These are phyloP conservation scores for Orchesella cincta DNA, from an alignment of 1,140 invertebrate species.

Conservation along the genomic window DNA sequence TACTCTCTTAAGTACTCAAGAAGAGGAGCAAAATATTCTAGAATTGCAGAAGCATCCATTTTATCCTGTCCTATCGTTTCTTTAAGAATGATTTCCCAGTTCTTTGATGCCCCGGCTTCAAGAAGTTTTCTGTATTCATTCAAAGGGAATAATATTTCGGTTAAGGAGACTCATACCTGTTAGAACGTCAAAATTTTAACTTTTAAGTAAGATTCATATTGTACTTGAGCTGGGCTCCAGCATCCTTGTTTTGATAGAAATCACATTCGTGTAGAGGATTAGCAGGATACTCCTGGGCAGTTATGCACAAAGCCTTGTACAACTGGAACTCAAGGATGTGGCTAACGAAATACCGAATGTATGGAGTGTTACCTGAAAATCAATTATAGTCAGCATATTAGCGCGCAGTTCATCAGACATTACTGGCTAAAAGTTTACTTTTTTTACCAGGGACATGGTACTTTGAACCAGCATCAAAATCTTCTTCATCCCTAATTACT, in stretches of 20 bases:
- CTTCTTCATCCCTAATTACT: conserved; percentile 76
- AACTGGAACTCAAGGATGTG: conserved; percentile 90
- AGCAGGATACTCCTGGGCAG: conserved; percentile 69
- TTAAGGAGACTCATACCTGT: no score
- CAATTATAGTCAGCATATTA: no score
- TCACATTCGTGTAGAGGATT: conserved; percentile 81
- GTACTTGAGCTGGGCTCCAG: conserved; percentile 25
- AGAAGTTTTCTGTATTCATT: conserved; percentile 70
- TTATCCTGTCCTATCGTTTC: conserved; percentile 70
- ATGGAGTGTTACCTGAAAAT: conserved; percentile 40
- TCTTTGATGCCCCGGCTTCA: conserved; percentile 77
- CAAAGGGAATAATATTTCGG: neutral
- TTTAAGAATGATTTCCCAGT: conserved; percentile 81
- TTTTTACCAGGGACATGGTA: conserved; percentile 88
- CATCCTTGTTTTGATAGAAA: conserved; percentile 61
- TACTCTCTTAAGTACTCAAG: conserved; percentile 33
- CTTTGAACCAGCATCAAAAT: conserved; percentile 88
- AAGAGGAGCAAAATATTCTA: conserved; percentile 84
- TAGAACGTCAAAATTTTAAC: no score
- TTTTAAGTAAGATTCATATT: neutral
- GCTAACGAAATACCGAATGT: conserved; percentile 84
- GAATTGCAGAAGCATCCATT: conserved; percentile 77
- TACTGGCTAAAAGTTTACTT: no score
- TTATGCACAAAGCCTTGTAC: conserved; percentile 76
- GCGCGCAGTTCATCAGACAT: no score